A percentile compares a stretch with the other conserved stretches of the same genome.
phyloP scores from a whole-genome alignment of 2,113 vertebrate species.

The Myotis davidii region DNA sequence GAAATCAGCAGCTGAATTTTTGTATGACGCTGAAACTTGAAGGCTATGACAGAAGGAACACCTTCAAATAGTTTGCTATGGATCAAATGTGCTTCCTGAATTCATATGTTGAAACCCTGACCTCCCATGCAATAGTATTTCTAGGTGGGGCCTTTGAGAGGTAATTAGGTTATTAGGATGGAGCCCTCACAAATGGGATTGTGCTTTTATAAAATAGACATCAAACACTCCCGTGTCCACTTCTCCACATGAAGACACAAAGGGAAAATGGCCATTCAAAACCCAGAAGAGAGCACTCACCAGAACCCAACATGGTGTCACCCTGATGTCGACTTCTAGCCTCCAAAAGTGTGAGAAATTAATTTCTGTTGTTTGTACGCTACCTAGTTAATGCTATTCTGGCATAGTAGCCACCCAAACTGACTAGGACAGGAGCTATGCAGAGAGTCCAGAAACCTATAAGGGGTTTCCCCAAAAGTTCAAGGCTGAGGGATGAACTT shows the following conservation, averaged over 20 bases:
- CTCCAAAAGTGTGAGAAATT: not conserved
- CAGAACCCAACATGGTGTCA: not conserved
- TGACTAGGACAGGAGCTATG: not conserved
- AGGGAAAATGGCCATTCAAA: not conserved
- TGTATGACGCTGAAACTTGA: conserved; percentile 73
- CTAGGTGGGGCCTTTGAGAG: not conserved
- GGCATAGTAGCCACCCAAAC: not conserved
- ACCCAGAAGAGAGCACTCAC: not conserved
- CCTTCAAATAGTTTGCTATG: not conserved
- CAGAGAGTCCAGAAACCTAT: not conserved
- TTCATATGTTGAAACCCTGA: not conserved
- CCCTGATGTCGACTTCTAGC: not conserved
- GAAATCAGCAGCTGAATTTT: conserved; percentile 75
- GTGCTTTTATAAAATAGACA: not conserved
- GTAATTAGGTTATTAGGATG: not conserved
- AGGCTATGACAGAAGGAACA: not conserved
- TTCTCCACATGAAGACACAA: not conserved
- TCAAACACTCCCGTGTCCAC: not conserved
- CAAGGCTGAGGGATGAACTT: not conserved
- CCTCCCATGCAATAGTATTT: not conserved
- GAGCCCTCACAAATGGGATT: not conserved
- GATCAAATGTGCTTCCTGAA: not conserved
- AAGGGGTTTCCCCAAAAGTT: not conserved
- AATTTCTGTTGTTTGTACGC: not conserved
- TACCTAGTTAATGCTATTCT: not conserved